These are phyloP conservation scores for Anarhynchus alexandrinus DNA, from an alignment of 2,113 vertebrate genomes.

Conservation along the genomic window DNA sequence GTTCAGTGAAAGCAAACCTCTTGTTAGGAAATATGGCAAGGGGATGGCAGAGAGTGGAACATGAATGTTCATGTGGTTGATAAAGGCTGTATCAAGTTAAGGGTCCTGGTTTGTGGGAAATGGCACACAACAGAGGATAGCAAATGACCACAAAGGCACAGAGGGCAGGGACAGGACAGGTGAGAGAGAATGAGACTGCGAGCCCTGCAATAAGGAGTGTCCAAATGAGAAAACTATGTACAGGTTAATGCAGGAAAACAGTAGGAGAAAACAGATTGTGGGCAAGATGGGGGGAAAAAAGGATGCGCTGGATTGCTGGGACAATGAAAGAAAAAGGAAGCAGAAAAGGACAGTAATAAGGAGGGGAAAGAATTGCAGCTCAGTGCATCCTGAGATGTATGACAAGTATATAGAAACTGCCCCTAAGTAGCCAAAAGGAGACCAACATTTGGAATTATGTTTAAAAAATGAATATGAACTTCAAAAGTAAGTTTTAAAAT, in stretches of 20 bases:
- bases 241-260: not conserved
- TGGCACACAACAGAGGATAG: rapidly evolving
- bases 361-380: not conserved
- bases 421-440: not conserved
- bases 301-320: not conserved
- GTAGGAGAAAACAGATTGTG: not conserved
- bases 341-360: not conserved
- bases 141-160: not conserved
- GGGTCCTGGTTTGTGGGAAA: not conserved
- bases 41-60: not conserved
- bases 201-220: not conserved
- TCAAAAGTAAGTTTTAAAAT: not conserved
- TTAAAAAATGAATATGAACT: not conserved
- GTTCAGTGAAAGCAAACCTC: not conserved
- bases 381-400: too few species aligned
- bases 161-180: not conserved
- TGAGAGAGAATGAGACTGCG: not conserved
- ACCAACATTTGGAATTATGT: not conserved
- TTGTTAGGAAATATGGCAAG: not conserved
- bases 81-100: not conserved
- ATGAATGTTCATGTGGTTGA: rapidly evolving
- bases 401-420: not conserved
- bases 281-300: not conserved
- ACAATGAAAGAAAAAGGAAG: not conserved
- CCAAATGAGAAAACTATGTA: not conserved